Conservation (phyloP, 92 coral and sea anemone genomes). For the Metridium senile region DNA sequence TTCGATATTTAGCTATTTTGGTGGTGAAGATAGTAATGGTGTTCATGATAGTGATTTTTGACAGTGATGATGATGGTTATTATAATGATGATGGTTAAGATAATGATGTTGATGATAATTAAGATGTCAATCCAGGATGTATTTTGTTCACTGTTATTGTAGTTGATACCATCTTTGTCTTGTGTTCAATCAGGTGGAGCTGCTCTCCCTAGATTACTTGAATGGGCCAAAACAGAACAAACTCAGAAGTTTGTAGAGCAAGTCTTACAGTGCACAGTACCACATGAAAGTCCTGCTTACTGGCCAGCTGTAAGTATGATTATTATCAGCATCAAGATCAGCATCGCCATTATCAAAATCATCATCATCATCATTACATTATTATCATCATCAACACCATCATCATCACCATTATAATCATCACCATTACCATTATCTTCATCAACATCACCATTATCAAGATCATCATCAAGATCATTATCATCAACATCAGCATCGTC, state of each 20-base stretch:
- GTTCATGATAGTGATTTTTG: neutral
- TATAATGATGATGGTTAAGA: neutral
- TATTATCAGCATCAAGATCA: neutral
- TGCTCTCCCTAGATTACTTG: conserved; percentile 85
- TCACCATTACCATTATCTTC: no score
- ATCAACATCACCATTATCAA: no score
- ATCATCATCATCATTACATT: no score
- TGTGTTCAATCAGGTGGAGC: conserved; percentile 68
- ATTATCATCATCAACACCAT: no score
- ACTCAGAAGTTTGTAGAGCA: conserved; percentile 71
- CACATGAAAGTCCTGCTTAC: conserved; percentile 83
- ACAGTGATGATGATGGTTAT: neutral
- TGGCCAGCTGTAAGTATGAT: conserved; percentile 96
- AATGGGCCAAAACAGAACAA: conserved; percentile 89
- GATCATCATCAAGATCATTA: no score
- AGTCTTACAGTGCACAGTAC: conserved; percentile 71
- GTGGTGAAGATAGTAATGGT: neutral
- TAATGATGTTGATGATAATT: neutral
- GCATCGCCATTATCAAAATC: neutral
- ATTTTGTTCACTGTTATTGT: neutral
- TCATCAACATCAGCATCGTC: no score
- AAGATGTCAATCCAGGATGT: neutral
- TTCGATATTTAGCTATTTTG: no score
- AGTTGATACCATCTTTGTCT: neutral
- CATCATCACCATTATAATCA: no score